These are phyloP conservation scores for Lucifuga dentata DNA, from an alignment of 2,113 vertebrate genomes.

Conservation along the genomic window DNA sequence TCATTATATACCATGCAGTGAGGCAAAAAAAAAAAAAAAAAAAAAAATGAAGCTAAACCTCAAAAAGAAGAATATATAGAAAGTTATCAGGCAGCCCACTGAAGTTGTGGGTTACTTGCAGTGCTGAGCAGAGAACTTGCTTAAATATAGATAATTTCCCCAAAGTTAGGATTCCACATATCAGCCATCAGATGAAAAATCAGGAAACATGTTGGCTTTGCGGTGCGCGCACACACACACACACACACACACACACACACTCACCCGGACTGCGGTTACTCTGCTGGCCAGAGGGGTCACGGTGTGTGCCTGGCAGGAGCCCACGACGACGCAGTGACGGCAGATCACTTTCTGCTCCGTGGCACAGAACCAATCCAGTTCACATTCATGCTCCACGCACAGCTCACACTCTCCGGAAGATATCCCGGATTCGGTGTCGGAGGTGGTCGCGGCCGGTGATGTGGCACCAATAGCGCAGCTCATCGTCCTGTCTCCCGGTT, in stretches of 20 bases:
- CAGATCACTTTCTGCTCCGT: conserved; percentile 85
- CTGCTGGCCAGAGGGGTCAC: conserved; percentile 79
- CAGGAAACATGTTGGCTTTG: no score
- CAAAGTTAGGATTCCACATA: neutral
- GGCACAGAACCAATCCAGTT: conserved; percentile 84
- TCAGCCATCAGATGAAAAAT: neutral
- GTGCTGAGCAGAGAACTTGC: no score
- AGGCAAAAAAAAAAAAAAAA: no score
- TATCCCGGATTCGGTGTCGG: conserved; percentile 68
- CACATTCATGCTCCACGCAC: conserved; percentile 80
- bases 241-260: conserved; percentile 21
- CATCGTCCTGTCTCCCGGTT: neutral
- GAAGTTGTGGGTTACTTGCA: no score
- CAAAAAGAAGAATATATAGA: no score
- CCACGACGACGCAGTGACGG: conserved; percentile 78
- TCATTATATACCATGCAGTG: no score
- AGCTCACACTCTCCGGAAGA: conserved; percentile 59
- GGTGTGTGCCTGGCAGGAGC: conserved; percentile 83
- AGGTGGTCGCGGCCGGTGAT: conserved; percentile 16
- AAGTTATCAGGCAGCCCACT: neutral
- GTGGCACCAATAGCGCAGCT: neutral
- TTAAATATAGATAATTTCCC: no score
- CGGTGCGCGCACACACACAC: no score
- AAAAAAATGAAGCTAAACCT: no score
- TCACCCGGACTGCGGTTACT: conserved; percentile 87